These are phyloP conservation scores for Chymomyza costata DNA, from an alignment of 1,140 invertebrate species.

Conservation along the genomic window DNA sequence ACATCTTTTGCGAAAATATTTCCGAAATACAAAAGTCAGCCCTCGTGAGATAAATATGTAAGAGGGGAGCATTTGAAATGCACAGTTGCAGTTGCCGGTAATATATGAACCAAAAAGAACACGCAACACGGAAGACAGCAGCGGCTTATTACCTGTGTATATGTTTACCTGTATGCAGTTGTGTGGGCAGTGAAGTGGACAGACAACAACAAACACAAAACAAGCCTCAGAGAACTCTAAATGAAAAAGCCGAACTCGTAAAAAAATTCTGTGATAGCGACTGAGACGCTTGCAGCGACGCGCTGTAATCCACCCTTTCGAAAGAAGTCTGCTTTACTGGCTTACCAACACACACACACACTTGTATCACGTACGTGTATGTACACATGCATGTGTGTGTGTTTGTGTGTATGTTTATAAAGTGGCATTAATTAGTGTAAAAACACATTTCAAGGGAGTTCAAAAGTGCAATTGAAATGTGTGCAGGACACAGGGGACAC, in stretches of 20 bases:
- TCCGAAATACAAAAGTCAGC: slow-evolving; percentile 1
- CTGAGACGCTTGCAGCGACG: slow-evolving; percentile 18
- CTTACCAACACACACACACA: background rate
- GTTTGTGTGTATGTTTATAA: slow-evolving; percentile 24
- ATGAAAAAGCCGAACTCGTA: slow-evolving; percentile 42
- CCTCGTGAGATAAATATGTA: slow-evolving; percentile 5
- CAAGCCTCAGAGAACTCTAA: background rate
- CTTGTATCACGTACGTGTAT: slow-evolving; percentile 14
- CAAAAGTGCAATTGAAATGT: slow-evolving; percentile 61
- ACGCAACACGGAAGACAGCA: slow-evolving; percentile 24
- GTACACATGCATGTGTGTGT: slow-evolving; percentile 1
- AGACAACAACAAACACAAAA: slow-evolving; percentile 56
- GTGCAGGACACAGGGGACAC: slow-evolving; percentile 36
- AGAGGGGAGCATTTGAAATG: slow-evolving; percentile 42
- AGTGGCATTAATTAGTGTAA: slow-evolving; percentile 65
- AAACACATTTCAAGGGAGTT: slow-evolving; percentile 42
- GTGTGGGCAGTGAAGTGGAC: slow-evolving; percentile 26
- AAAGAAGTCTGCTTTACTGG: slow-evolving; percentile 5
- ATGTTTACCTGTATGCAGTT: slow-evolving; percentile 13
- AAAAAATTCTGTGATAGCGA: slow-evolving; percentile 57
- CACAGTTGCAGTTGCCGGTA: slow-evolving; percentile 34
- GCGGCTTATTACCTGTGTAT: slow-evolving; percentile 28
- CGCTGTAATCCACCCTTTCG: slow-evolving; percentile 59
- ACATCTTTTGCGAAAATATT: too few species aligned
- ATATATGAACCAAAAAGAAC: slow-evolving; percentile 14